A percentile compares a stretch with the other conserved stretches of the same genome.
phyloP scores from a whole-genome alignment of 1,140 invertebrate genomes.

The Varroa destructor region DNA sequence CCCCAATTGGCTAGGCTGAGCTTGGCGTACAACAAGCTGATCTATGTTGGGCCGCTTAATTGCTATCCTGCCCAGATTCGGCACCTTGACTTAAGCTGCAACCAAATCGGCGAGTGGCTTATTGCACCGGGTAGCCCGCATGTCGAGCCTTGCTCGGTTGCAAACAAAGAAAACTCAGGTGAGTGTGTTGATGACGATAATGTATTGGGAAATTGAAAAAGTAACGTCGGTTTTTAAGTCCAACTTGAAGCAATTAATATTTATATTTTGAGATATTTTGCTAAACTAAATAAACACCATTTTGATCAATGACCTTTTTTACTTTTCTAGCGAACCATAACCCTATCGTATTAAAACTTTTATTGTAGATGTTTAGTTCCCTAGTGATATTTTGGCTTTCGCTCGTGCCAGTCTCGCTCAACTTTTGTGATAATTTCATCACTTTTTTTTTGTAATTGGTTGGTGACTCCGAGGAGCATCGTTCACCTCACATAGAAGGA shows the following conservation, averaged over 20 bases:
- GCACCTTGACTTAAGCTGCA: conserved; percentile 82
- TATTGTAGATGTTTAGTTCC: conserved; percentile 21
- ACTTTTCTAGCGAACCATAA: no score
- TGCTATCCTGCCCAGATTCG: conserved; percentile 73
- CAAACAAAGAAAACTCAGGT: background rate
- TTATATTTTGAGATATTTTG: background rate
- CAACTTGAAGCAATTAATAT: no score
- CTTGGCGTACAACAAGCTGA: conserved; percentile 66
- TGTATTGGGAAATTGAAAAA: no score
- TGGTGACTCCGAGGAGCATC: no score
- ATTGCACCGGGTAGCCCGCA: conserved; percentile 8
- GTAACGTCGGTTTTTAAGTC: no score
- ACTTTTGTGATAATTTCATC: background rate
- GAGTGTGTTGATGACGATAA: background rate
- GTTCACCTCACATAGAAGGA: no score
- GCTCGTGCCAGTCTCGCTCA: background rate
- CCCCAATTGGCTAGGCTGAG: conserved; percentile 70
- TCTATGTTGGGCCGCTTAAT: conserved; percentile 66
- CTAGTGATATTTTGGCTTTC: background rate
- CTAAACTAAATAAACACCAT: no score
- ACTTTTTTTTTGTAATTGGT: no score
- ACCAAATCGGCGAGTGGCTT: conserved; percentile 75
- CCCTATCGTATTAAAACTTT: no score
- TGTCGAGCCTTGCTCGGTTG: conserved; percentile 25
- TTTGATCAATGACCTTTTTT: no score